Evolutionary conservation across 2,797 vertebrate species (phyloP), one percentile per base, ranked within the genome.

Genomic region (Cyclopterus lumpus): DNA sequence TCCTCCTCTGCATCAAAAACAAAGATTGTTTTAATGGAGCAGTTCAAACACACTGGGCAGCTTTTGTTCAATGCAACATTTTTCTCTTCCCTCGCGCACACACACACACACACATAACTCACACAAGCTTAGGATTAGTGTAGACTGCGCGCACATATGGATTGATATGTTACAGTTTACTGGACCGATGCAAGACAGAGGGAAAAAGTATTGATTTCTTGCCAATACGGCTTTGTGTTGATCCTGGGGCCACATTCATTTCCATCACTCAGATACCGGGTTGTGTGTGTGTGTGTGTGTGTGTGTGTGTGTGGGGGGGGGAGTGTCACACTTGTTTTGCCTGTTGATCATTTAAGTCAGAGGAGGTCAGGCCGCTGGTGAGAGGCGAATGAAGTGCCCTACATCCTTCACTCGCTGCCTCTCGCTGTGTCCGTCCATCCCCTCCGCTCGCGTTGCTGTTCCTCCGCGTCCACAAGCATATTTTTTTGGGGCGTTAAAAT

Each of bases 21-120:
- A 91, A 93, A 93, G 90, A 92, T 92, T 91, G 89, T 90, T 94
- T 94, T 93, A 93, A 94, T 91, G 89, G 87, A 92, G 84, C 82
- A 82, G 87, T 94, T 93, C 91, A 92, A 90, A 91, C 86, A 85
- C 75, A 75, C 77, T 75, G 87, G 84, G 83, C 84, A 85, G 90
- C 89, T 92, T 89, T 89, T 91, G 84, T 88, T 92, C 89, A 80
- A 68, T 76, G 77, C 74, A 79, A 75, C 76, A 79, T 83, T 86
- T 90, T 81, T 89, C 81, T 84, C 57, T 82, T 73, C 76, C 42
- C 65, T 71, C 51, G 8, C 77, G 66, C 2, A n/a, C 75, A 64
- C 68, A 57, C 75, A 60, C 71, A 60, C 73, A 60, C 38, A 65
- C 65, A 71, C 69, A 60, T 66, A 62, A 62, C 75, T 62, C 64